Evolutionary conservation across 2,888 invertebrate genomes (phyloP).

Genomic region (Synanthedon tipuliformis): DNA sequence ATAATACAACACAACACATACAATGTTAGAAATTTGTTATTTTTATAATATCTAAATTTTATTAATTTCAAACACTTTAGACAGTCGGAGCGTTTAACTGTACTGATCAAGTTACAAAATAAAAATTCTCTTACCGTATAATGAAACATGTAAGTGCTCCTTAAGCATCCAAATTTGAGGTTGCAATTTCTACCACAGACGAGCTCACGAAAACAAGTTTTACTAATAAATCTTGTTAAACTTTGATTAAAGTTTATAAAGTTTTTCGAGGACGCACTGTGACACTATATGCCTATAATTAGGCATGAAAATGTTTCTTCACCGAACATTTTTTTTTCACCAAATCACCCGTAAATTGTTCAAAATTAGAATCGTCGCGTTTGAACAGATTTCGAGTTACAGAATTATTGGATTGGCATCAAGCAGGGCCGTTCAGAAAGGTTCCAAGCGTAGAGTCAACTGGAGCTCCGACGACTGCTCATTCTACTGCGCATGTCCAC

Average conservation of each 20-base stretch:
- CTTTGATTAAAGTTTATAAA: constrained; percentile 19
- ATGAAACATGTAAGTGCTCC: background rate
- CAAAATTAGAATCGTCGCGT: constrained; percentile 9
- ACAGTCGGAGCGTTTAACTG: too few species aligned
- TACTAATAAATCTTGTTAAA: constrained; percentile 21
- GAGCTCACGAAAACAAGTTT: constrained; percentile 10
- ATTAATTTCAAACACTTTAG: too few species aligned
- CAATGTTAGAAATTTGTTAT: too few species aligned
- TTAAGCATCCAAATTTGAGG: background rate
- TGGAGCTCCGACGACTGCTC: constrained; percentile 34
- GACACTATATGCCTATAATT: background rate
- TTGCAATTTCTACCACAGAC: background rate
- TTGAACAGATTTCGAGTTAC: constrained; percentile 31
- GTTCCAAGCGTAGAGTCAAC: constrained; percentile 47
- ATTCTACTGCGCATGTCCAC: constrained; percentile 46
- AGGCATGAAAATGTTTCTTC: constrained; percentile 1
- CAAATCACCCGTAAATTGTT: too few species aligned
- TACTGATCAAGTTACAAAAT: too few species aligned
- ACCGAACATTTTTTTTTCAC: too few species aligned
- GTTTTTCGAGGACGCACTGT: constrained; percentile 15
- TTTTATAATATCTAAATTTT: too few species aligned
- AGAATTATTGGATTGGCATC: constrained; percentile 27
- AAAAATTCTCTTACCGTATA: too few species aligned
- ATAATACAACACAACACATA: too few species aligned
- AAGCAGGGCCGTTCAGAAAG: constrained; percentile 40